Percentiles rank a stretch among this genome's conserved stretches.
phyloP scores from a whole-genome alignment of 1,140 invertebrate species.

The Philaenus spumarius region DNA sequence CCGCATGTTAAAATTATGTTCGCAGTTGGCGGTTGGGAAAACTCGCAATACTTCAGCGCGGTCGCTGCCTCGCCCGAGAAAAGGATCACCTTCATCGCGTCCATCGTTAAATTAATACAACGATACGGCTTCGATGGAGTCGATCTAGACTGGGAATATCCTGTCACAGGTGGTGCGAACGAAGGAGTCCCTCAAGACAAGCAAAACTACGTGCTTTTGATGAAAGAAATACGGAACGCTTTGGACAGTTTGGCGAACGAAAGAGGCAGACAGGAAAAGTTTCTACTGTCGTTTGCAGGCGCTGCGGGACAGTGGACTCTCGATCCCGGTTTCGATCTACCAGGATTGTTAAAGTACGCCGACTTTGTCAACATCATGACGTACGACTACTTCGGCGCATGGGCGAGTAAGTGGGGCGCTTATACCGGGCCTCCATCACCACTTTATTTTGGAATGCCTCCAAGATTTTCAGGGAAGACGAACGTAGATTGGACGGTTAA shows the following conservation, averaged over 20 bases:
- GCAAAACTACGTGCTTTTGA: conserved; percentile 23
- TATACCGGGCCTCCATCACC: conserved; percentile 23
- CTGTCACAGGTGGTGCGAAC: conserved; percentile 36
- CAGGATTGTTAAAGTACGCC: conserved; percentile 20
- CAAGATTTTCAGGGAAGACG: conserved; percentile 23
- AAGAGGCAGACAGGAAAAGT: conserved; percentile 13
- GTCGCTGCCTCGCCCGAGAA: conserved; percentile 43
- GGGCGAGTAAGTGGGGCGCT: conserved; percentile 27
- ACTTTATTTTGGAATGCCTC: conserved; percentile 19
- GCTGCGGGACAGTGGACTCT: conserved; percentile 23
- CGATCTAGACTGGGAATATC: conserved; percentile 56
- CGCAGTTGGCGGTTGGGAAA: conserved; percentile 46
- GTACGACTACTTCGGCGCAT: conserved; percentile 26
- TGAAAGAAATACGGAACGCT: conserved; percentile 21
- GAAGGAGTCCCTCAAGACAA: conserved; percentile 24
- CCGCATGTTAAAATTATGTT: conserved; percentile 46
- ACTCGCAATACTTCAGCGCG: conserved; percentile 43
- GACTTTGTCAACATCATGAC: conserved; percentile 26
- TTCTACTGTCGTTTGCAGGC: conserved; percentile 23
- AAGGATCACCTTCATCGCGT: conserved; percentile 50
- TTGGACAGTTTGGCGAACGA: conserved; percentile 11
- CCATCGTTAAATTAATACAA: conserved; percentile 48
- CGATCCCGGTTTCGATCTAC: conserved; percentile 22
- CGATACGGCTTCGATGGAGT: conserved; percentile 53
- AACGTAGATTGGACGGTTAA: conserved; percentile 27